Base-by-base conservation (phyloP, 1,140 invertebrate species). In the Teleogryllus occipitalis region DNA sequence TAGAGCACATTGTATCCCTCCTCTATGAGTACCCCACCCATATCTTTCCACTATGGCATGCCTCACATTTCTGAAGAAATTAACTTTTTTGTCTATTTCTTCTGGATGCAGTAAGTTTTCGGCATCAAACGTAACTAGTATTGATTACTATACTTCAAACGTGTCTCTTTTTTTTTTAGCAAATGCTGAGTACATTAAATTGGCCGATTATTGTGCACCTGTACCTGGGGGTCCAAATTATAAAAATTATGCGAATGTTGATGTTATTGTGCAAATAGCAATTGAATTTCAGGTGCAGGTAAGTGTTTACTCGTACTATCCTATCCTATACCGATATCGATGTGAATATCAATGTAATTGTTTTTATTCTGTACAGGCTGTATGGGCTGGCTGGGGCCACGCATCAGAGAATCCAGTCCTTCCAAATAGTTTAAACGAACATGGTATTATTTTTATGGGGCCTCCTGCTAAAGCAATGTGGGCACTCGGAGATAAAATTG, bases 301-400 rank as follows among this genome's bases (percentile, higher is more conserved):
- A 75, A 47, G n/a, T 7, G 7, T 78, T 7, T 54, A 74, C 7
- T 65, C 18, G 54, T 14, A 65, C 10, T 39, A 39, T 39, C 27
- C 1, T 39, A 39, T 39, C 5, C 27, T 39, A 39, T 39, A 39
- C 27, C 27, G 27, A 39, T 39, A 39, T 39, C 27, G 5, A 39
- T 39, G 27, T 39, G 27, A 5, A 39, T 5, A 39, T 39, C 27
- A 2, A 39, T 39, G n/a, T n/a, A 72, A 72, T 8, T 18, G 7
- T 0, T 3, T 72, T 65, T 22, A 10, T 46, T n/a, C 14, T 65
- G 54, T 83, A 47, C 81, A 95, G 92, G 98, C 97, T 80, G 98
- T 99, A 6, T 99, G 98, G 98, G 98, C 98, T 73, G 98, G 98
- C 22, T 99, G 98, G 98, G 98, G 98, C 27, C 98, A 99, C 89